Evolutionary conservation across 2,113 vertebrate species (phyloP).

Genomic region (Bos indicus): DNA sequence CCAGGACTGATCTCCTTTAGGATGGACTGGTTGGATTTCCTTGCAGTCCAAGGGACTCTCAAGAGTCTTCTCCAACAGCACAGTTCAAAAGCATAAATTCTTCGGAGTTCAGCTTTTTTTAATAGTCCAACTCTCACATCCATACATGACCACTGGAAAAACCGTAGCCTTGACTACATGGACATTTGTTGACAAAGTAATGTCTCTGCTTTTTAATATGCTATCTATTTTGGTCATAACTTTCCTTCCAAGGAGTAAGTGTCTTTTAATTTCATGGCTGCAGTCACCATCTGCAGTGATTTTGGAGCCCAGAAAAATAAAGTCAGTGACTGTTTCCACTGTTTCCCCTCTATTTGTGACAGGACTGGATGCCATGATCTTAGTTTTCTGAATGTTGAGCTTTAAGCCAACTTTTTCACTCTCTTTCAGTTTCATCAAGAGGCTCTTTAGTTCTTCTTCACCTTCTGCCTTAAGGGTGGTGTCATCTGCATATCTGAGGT

Average conservation of each 20-base stretch:
- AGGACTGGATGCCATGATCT: background rate
- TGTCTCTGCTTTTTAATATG: background rate
- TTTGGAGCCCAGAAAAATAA: fast-evolving
- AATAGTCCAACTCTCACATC: background rate
- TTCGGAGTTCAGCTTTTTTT: fast-evolving
- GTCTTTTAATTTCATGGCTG: background rate
- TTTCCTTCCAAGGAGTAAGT: background rate
- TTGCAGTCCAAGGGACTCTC: background rate
- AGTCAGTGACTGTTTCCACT: background rate
- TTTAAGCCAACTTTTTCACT: background rate
- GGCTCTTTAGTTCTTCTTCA: background rate
- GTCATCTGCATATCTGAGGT: background rate
- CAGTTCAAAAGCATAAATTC: background rate
- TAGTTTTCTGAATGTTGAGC: no score
- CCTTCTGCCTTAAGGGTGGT: background rate
- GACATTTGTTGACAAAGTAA: background rate
- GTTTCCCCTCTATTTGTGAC: background rate
- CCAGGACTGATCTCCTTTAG: background rate
- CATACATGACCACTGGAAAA: background rate
- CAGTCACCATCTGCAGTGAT: background rate
- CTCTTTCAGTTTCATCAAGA: background rate
- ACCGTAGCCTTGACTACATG: background rate
- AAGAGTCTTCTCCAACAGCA: fast-evolving
- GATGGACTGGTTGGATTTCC: background rate
- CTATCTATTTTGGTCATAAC: background rate